Percentiles rank a stretch among this genome's conserved stretches.
Evolutionary conservation across 2,113 vertebrate species (phyloP).

Genomic region (Dascyllus trimaculatus): DNA sequence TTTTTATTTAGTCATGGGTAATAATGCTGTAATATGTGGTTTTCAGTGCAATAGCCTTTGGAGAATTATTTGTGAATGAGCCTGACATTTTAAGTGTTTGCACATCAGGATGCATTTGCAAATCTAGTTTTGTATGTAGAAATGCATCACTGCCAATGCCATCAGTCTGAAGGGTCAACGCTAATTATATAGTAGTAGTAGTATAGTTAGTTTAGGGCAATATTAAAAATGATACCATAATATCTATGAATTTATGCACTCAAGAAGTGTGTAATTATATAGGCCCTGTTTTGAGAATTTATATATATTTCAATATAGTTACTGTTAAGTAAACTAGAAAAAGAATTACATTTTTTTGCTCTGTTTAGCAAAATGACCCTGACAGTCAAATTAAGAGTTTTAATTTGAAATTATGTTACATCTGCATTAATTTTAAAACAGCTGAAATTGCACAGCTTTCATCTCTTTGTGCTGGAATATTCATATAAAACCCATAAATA

Average conservation of each 20-base stretch:
- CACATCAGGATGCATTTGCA: neutral
- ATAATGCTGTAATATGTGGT: neutral
- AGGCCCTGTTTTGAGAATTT: no score
- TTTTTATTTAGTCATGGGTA: neutral
- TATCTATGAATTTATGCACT: neutral
- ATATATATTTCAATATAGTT: no score
- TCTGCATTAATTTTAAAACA: no score
- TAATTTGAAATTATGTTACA: no score
- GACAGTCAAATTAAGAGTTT: no score
- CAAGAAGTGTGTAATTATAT: no score
- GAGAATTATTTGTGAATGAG: slow-evolving; percentile 14
- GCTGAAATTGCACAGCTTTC: no score
- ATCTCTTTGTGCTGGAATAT: no score
- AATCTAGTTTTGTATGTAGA: slow-evolving; percentile 2
- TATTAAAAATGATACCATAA: neutral
- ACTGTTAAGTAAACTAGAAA: no score
- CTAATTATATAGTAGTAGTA: slow-evolving; percentile 9
- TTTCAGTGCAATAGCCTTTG: slow-evolving; percentile 16
- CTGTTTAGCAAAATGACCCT: no score
- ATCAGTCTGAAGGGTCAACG: slow-evolving; percentile 41
- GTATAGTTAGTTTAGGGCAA: no score
- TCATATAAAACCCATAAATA: neutral
- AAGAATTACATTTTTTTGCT: no score
- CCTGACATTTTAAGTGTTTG: neutral
- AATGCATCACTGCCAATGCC: neutral